Conservation (phyloP, 1,140 invertebrate genomes). For the Leptopilina boulardi region DNA sequence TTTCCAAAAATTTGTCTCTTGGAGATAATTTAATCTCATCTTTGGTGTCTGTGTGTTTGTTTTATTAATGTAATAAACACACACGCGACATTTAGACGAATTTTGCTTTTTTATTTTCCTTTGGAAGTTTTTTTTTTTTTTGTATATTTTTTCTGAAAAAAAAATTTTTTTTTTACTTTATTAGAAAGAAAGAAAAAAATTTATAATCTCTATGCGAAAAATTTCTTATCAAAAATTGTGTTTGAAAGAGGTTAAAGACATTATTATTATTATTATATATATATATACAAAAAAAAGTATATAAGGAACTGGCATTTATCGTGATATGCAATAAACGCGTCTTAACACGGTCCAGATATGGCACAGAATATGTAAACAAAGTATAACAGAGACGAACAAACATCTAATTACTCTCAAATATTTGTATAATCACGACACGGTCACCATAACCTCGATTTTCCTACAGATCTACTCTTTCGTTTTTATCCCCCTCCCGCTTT, state of each 20-base stretch:
- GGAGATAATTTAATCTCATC: too few relatives aligned
- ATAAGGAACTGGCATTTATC: slow-evolving; percentile 12
- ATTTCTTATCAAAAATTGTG: slow-evolving; percentile 3
- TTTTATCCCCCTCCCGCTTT: slow-evolving; percentile 33
- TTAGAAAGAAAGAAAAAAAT: too few relatives aligned
- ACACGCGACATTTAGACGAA: too few relatives aligned
- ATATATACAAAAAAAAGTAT: not conserved
- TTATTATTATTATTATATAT: too few relatives aligned
- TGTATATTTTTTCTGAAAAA: too few relatives aligned
- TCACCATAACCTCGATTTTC: slow-evolving; percentile 7
- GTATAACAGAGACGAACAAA: slow-evolving; percentile 30
- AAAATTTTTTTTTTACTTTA: too few relatives aligned
- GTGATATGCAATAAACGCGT: slow-evolving; percentile 12
- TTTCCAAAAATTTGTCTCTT: not conserved
- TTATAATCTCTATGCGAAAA: not conserved
- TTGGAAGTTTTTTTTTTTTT: too few relatives aligned
- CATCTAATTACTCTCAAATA: slow-evolving; percentile 26
- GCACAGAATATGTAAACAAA: slow-evolving; percentile 10
- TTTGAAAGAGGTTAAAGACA: slow-evolving; percentile 25
- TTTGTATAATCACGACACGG: not conserved
- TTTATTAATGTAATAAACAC: not conserved
- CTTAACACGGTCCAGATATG: slow-evolving; percentile 32
- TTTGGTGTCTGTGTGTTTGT: not conserved
- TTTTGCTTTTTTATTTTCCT: too few relatives aligned
- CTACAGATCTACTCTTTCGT: too few relatives aligned